Base-by-base conservation (phyloP, 2,113 vertebrate genomes). In the Actinemys pallida region DNA sequence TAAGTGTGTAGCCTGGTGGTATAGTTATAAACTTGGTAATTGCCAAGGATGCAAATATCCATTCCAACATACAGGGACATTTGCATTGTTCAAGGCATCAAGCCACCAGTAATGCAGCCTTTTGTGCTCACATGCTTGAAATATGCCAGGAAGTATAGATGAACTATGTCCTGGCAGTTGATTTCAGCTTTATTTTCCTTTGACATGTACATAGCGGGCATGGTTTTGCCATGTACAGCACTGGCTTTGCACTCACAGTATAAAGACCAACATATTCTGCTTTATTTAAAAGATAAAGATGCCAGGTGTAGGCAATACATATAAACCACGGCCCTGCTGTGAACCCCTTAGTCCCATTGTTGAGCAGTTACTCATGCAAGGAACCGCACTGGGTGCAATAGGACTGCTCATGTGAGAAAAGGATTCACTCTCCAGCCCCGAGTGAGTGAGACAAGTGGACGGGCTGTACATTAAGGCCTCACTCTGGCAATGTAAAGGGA, bases 1-100 rank as follows among this genome's bases (percentile, higher is more conserved):
- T 0, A 0, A 12, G 9, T 9, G 13, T 86, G 13, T 17, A 35
- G 56, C 57, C 2, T 4, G 59, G 14, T 39, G 13, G 50, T 80
- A 88, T 11, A 90, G 75, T 79, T 57, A 79, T 57, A 82, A 79
- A 35, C 56, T 45, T 1, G 22, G 42, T 45, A 3, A 9, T 24
- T 1, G 1, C 8, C 62, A 29, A 39, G 14, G n/a, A 35, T 80
- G 49, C 31, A 82, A 76, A 65, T 88, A 90, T 29, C 65, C 4
- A 69, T 90, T 82, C 57, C 35, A 57, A 80, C 39, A 2, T 76
- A 8, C 35, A 76, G 27, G 56, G 47, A 56, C 88, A 93, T 87
- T 62, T 1, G 25, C 1, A 0, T 54, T 88, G 25, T 88, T 86
- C 25, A 62, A 91, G 86, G 39, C 14, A 57, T 9, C 84, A 81